Base-by-base conservation (phyloP, 2,888 invertebrate species). In the Marronus borbonicus region DNA sequence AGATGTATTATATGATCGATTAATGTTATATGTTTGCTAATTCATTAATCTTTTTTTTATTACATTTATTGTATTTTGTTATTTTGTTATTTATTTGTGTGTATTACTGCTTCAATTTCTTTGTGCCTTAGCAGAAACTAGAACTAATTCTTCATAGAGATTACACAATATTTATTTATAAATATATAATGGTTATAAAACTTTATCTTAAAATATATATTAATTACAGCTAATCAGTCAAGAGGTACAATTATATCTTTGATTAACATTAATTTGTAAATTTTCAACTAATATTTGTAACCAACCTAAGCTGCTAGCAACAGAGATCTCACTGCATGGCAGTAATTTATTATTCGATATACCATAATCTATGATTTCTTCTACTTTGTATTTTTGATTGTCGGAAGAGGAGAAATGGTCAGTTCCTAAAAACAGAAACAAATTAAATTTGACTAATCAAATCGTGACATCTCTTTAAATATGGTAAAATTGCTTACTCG, bases 291-390 rank as follows among this genome's bases (percentile, higher is more conserved):
- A 39, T 24, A 24, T 60, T 60, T 17, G 44, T 24, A 74, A 74
- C 44, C 58, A 62, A 20, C 20, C 14, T 58, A 60, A 17, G 12
- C 44, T 60, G 20, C 60, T 74, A 39, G 72, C 12, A 20, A 55
- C 72, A 17, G 72, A 74, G 60, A 60, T 24, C 72, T 20, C 60
- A 65, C 64, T 81, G 76, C 83, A 83, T 24, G 66, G 75, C 14
- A 44, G 39, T 44, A 83, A 68, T 68, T 49, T 60, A 20, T 20
- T 28, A 58, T 74, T 10, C 24, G 17, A 8, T 36, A 80, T 70
- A 7, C 79, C 79, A 28, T 79, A 75, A 39, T 81, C 70, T 31
- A 81, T 65, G 20, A 83, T 77, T 44, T 77, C 52, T 60, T 74
- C 75, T 44, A 80, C 74, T 70, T 80, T 76, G 58, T 78, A 52